Conservation (phyloP, 2,797 vertebrate species). For the Sylvilagus floridanus region DNA sequence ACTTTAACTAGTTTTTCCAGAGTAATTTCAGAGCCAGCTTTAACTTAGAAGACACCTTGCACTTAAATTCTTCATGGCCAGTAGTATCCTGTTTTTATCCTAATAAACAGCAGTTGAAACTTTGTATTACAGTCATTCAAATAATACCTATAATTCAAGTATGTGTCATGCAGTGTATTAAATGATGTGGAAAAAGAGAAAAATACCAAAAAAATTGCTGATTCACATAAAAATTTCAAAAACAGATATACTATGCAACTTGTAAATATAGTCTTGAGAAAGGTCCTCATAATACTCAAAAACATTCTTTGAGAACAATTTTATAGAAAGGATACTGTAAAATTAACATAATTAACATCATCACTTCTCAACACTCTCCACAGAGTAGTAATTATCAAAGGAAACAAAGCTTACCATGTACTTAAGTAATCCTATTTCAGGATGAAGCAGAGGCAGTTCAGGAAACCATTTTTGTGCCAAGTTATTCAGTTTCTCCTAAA, state of each 20-base stretch:
- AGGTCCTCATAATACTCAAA: constrained; percentile 2
- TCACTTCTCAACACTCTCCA: constrained; percentile 31
- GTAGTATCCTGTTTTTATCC: not conserved
- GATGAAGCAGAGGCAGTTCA: constrained; percentile 89
- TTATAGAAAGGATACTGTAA: not conserved
- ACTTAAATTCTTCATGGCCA: constrained; percentile 48
- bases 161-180: not conserved
- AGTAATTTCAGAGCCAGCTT: not conserved
- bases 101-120: constrained; percentile 37
- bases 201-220: not conserved
- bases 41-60: constrained; percentile 51
- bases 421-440: constrained; percentile 88
- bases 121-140: not conserved
- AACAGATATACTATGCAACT: not conserved
- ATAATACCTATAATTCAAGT: not conserved
- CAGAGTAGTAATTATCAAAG: not conserved
- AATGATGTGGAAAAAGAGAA: not conserved
- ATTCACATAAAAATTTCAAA: constrained; percentile 16
- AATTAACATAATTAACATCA: constrained; percentile 57
- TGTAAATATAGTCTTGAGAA: constrained; percentile 33
- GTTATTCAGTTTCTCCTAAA: constrained; percentile 87
- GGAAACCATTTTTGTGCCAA: constrained; percentile 89
- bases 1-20: constrained; percentile 26
- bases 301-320: constrained; percentile 47
- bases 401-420: constrained; percentile 88